Conservation (phyloP, 2,113 vertebrate genomes). For the Syrmaticus mikado region DNA sequence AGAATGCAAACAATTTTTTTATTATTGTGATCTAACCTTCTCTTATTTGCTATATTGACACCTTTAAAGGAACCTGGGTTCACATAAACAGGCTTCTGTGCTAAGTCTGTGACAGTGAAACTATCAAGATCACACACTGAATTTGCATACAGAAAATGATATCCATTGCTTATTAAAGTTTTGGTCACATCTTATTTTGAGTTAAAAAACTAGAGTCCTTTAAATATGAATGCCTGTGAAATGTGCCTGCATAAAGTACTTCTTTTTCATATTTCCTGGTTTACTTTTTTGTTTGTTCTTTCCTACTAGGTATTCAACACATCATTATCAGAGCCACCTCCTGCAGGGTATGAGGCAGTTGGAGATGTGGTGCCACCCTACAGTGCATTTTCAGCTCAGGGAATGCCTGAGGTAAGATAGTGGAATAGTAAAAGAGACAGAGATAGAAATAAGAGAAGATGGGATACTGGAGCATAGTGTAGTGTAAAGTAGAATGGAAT, state of each 20-base stretch:
- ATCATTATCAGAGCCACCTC: slow-evolving; percentile 86
- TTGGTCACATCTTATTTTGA: background rate
- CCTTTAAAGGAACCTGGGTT: background rate
- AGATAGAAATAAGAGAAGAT: background rate
- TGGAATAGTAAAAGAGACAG: background rate
- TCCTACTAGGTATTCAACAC: slow-evolving; percentile 86
- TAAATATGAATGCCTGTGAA: background rate
- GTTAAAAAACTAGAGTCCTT: background rate
- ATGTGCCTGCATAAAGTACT: background rate
- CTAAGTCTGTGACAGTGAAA: background rate
- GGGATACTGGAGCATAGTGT: background rate
- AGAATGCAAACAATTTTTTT: background rate
- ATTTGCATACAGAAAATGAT: background rate
- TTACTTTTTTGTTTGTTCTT: background rate
- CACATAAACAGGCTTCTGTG: background rate
- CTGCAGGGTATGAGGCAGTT: slow-evolving; percentile 88
- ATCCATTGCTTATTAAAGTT: background rate
- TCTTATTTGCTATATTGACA: background rate
- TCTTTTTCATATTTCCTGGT: background rate
- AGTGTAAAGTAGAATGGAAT: background rate
- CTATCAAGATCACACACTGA: background rate
- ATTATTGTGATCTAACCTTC: background rate
- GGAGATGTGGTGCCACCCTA: slow-evolving; percentile 88
- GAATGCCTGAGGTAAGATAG: slow-evolving; percentile 85
- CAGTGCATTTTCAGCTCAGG: slow-evolving; percentile 91